Evolutionary conservation across 2,888 invertebrate species (phyloP).

Genomic region (Chloroclystis v-ata): DNA sequence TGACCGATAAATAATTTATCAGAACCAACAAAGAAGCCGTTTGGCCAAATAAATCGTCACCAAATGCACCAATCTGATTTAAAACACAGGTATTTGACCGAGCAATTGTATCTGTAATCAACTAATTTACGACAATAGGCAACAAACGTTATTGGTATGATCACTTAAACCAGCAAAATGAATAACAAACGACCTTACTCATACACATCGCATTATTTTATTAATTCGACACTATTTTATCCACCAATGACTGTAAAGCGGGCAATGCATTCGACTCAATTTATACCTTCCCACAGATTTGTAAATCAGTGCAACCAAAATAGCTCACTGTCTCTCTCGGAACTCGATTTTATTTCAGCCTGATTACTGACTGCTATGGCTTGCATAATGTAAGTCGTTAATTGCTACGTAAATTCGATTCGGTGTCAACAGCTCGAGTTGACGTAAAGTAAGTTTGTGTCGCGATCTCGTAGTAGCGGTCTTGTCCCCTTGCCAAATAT

Average conservation of each 20-base stretch:
- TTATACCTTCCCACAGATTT: conserved; percentile 38
- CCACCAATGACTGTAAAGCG: conserved; percentile 38
- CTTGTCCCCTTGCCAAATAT: conserved; percentile 69
- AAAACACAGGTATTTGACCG: conserved; percentile 71
- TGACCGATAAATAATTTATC: conserved; percentile 58
- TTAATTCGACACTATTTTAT: conserved; percentile 46
- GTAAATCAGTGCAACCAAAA: conserved; percentile 52
- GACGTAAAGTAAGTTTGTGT: conserved; percentile 37
- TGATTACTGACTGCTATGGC: conserved; percentile 41
- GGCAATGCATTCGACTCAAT: conserved; percentile 44
- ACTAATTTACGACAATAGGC: conserved; percentile 54
- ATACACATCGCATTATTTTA: conserved; percentile 37
- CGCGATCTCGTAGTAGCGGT: conserved; percentile 40
- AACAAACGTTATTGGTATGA: conserved; percentile 48
- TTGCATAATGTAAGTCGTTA: conserved; percentile 58
- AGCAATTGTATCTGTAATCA: conserved; percentile 52
- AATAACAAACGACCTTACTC: conserved; percentile 49
- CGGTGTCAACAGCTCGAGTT: conserved; percentile 45
- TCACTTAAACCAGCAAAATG: conserved; percentile 47
- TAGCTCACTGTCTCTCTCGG: no score
- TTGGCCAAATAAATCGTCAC: conserved; percentile 53
- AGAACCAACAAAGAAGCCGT: conserved; percentile 54
- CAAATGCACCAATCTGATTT: conserved; percentile 58
- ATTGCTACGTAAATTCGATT: conserved; percentile 46
- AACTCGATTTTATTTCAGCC: conserved; percentile 43